A percentile compares a stretch with the other conserved stretches of the same genome.
Conservation (phyloP, 2,888 invertebrate genomes). For the Melinaea menophilus region DNA sequence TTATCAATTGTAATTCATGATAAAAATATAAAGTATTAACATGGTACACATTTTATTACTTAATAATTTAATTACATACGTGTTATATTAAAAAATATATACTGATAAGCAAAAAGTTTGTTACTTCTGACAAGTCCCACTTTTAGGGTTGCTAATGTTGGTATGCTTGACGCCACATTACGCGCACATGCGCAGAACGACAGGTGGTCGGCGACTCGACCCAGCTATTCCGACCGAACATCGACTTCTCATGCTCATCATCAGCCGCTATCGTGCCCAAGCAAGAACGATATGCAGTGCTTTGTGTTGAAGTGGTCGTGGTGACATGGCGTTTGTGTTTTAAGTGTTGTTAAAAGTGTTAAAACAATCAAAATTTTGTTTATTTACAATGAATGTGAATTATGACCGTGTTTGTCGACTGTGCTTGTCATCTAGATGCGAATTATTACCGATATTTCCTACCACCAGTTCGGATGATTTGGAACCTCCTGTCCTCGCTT, state of each 20-base stretch:
- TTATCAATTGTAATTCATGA: too few species aligned
- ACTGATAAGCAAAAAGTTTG: slow-evolving; percentile 38
- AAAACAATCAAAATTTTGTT: slow-evolving; percentile 57
- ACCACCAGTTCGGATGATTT: slow-evolving; percentile 75
- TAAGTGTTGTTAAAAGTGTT: slow-evolving; percentile 60
- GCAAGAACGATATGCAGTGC: slow-evolving; percentile 75
- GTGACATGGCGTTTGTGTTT: slow-evolving; percentile 76
- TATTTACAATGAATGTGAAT: slow-evolving; percentile 77
- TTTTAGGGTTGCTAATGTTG: slow-evolving; percentile 57
- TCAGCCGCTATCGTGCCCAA: slow-evolving; percentile 77
- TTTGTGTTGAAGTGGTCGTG: slow-evolving; percentile 76
- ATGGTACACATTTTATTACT: too few species aligned
- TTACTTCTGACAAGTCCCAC: slow-evolving; percentile 45
- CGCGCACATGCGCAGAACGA: slow-evolving; percentile 79
- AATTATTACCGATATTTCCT: slow-evolving; percentile 79
- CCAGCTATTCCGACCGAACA: slow-evolving; percentile 74
- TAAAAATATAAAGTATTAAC: too few species aligned
- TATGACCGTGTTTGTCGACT: slow-evolving; percentile 80
- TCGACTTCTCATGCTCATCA: slow-evolving; percentile 79
- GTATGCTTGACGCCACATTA: slow-evolving; percentile 61
- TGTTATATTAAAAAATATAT: neutral
- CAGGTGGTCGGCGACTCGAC: slow-evolving; percentile 77
- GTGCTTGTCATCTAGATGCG: slow-evolving; percentile 79
- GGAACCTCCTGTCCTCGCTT: slow-evolving; percentile 76
- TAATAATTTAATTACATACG: too few species aligned